These are phyloP conservation scores for Ligdia adustata DNA, from an alignment of 2,888 invertebrate genomes.

Conservation along the genomic window DNA sequence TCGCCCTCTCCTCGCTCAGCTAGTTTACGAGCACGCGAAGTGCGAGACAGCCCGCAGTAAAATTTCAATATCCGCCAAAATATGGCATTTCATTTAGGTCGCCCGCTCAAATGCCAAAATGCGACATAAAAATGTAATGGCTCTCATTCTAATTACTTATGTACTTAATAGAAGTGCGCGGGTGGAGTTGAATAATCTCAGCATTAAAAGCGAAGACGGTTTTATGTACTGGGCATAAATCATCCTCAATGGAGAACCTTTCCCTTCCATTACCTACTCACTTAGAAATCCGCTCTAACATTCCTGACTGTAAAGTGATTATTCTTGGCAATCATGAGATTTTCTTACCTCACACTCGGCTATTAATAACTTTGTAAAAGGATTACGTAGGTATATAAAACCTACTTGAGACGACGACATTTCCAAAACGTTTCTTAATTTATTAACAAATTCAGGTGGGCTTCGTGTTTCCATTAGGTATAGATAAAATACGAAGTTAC, in stretches of 20 bases:
- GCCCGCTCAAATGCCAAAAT: conserved; percentile 54
- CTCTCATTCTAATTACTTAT: conserved; percentile 46
- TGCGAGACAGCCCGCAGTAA: conserved; percentile 57
- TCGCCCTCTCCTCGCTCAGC: conserved; percentile 36
- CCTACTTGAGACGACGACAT: too few relatives aligned
- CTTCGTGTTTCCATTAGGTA: background rate
- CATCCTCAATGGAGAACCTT: conserved; percentile 29
- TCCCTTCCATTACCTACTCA: conserved; percentile 30
- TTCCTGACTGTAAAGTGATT: conserved; percentile 12
- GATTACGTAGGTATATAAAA: background rate
- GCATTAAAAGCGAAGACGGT: conserved; percentile 31
- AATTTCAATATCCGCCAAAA: conserved; percentile 69
- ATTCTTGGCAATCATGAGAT: conserved; percentile 2
- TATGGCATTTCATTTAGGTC: conserved; percentile 62
- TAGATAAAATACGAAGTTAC: background rate
- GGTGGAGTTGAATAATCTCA: conserved; percentile 31
- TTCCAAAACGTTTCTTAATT: background rate
- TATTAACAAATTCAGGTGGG: conserved; percentile 22
- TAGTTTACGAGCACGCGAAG: conserved; percentile 51
- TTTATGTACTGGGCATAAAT: conserved; percentile 31
- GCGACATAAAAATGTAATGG: conserved; percentile 48
- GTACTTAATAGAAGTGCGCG: conserved; percentile 37
- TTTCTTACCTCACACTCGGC: conserved; percentile 1
- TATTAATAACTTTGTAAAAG: too few relatives aligned
- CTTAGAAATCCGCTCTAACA: conserved; percentile 13